Percentiles rank a stretch among this genome's conserved stretches.
phyloP scores from a whole-genome alignment of 2,888 invertebrate species.

The Pseudanteris insignis region DNA sequence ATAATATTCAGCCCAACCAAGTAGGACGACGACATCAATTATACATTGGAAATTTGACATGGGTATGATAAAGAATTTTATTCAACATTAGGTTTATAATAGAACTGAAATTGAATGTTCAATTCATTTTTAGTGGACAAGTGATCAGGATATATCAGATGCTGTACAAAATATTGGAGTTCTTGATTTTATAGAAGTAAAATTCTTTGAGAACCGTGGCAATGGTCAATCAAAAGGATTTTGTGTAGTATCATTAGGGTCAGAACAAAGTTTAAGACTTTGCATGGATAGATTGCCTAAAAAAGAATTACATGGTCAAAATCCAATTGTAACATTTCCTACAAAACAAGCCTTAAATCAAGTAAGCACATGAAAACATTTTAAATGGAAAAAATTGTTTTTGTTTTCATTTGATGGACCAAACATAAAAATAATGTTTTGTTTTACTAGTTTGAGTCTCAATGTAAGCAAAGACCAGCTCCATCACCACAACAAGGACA shows the following conservation, averaged over 20 bases:
- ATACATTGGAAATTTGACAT: conserved; percentile 98
- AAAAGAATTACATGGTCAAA: conserved; percentile 95
- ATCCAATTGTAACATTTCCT: conserved; percentile 92
- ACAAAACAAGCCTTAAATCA: conserved; percentile 86
- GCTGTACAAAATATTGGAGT: conserved; percentile 89
- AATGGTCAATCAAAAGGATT: conserved; percentile 99
- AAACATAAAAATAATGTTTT: too few species aligned
- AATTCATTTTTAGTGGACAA: conserved; percentile 87
- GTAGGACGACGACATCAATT: conserved; percentile 85
- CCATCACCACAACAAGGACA: conserved; percentile 76
- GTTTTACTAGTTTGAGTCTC: conserved; percentile 83
- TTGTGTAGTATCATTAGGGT: conserved; percentile 93
- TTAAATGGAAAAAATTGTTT: too few species aligned
- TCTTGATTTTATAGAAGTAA: conserved; percentile 94
- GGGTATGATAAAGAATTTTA: conserved; percentile 70
- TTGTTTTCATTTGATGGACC: too few species aligned
- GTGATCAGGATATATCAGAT: conserved; percentile 94
- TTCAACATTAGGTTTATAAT: too few species aligned
- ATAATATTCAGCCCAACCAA: conserved; percentile 75
- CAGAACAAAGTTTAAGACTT: conserved; percentile 87
- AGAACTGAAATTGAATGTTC: too few species aligned
- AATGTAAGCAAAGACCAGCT: conserved; percentile 87
- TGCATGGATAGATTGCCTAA: conserved; percentile 95
- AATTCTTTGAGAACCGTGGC: conserved; percentile 98
- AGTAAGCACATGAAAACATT: too few species aligned